phyloP scores from a whole-genome alignment of 2,888 invertebrate genomes.

The Scaptomyza caliginosa region DNA sequence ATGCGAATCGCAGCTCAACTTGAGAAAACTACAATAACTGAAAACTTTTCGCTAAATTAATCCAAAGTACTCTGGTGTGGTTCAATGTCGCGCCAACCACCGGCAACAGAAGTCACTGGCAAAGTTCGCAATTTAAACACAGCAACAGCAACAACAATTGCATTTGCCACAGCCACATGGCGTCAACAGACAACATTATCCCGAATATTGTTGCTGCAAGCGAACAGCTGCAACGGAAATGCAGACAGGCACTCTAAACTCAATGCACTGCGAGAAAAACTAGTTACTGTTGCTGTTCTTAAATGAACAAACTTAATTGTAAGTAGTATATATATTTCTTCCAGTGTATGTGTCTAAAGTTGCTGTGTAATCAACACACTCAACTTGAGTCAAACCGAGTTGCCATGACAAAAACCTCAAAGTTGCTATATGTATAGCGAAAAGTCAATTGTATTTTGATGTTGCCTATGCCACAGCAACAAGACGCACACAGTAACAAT shows the following conservation, averaged over 20 bases:
- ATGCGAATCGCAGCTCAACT: constrained; percentile 26
- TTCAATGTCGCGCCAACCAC: constrained; percentile 34
- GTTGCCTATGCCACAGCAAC: constrained; percentile 46
- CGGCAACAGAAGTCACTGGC: constrained; percentile 53
- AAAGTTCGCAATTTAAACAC: constrained; percentile 66
- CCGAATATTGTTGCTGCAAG: constrained; percentile 44
- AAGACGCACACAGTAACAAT: constrained; percentile 27
- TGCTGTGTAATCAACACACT: constrained; percentile 47
- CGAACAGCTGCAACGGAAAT: constrained; percentile 60
- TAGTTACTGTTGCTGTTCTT: neutral
- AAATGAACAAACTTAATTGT: too few species aligned
- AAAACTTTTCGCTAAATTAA: constrained; percentile 74
- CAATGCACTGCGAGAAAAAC: constrained; percentile 1
- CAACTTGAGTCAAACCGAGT: constrained; percentile 14
- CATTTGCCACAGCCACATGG: constrained; percentile 47
- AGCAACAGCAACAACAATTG: constrained; percentile 32
- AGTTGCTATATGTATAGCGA: constrained; percentile 68
- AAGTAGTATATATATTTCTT: too few species aligned
- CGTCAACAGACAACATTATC: constrained; percentile 40
- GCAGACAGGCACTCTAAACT: constrained; percentile 47
- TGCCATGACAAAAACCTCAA: constrained; percentile 61
- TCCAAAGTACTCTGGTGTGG: constrained; percentile 60
- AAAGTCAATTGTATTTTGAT: constrained; percentile 78
- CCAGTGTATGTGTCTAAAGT: constrained; percentile 13
- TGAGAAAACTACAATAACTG: constrained; percentile 42